Conservation (phyloP, 1,140 invertebrate genomes). For the Zaprionus taronus region DNA sequence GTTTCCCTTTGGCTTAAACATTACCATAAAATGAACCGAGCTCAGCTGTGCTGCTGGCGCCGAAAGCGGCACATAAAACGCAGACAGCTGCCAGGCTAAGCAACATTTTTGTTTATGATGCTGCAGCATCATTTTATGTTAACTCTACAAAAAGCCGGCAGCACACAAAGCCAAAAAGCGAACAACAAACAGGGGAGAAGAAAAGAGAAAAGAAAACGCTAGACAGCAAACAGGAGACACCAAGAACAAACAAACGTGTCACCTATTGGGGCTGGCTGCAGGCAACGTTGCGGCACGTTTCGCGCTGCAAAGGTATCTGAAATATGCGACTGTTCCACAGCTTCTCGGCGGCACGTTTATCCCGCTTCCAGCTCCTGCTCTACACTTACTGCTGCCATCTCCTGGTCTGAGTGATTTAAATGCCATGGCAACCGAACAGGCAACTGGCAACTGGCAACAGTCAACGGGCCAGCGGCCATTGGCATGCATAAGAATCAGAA, state of each 20-base stretch:
- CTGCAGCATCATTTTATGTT: conserved; percentile 55
- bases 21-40: conserved; percentile 35
- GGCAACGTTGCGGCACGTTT: conserved; percentile 48
- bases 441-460: conserved; percentile 17
- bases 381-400: conserved; percentile 13
- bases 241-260: conserved; percentile 30
- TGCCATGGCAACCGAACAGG: conserved; percentile 29
- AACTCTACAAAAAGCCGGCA: conserved; percentile 30
- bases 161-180: conserved; percentile 5
- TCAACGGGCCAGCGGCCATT: conserved; percentile 29
- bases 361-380: neutral
- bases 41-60: conserved; percentile 32
- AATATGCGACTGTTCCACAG: conserved; percentile 22
- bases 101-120: conserved; percentile 71
- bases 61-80: conserved; percentile 55
- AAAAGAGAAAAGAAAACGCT: neutral
- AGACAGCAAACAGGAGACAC: conserved; percentile 8
- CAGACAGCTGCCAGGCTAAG: conserved; percentile 67
- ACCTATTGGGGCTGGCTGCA: conserved; percentile 35
- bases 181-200: neutral
- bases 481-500: conserved; percentile 62
- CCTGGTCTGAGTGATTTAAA: conserved; percentile 64
- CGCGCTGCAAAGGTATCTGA: conserved; percentile 35
- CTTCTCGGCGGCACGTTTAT: conserved; percentile 10
- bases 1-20: conserved; percentile 12